A percentile compares a stretch with the other conserved stretches of the same genome.
Evolutionary conservation across 2,113 vertebrate genomes (phyloP).

Genomic region (Hippoglossus stenolepis): DNA sequence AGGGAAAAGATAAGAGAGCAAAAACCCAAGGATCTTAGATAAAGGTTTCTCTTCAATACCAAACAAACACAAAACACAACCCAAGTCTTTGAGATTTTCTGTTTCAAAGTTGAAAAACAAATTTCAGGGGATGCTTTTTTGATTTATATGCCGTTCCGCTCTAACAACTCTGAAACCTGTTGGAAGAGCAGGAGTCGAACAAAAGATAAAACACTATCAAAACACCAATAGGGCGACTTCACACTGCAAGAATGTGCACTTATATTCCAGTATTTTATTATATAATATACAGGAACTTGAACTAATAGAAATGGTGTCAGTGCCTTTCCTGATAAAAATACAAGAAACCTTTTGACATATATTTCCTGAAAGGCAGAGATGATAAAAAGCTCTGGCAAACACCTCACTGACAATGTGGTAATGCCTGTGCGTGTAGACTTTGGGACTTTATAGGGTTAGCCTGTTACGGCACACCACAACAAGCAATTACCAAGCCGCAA

Average conservation of each 20-base stretch:
- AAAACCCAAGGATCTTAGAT: constrained; percentile 39
- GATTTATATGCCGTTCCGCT: constrained; percentile 14
- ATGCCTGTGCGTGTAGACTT: constrained; percentile 21
- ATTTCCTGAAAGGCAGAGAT: constrained; percentile 36
- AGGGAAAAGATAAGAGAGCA: constrained; percentile 31
- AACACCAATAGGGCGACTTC: constrained; percentile 11
- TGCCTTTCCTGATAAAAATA: constrained; percentile 19
- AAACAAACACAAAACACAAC: constrained; percentile 23
- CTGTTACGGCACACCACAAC: constrained; percentile 44
- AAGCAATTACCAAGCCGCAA: constrained; percentile 29
- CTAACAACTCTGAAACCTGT: constrained; percentile 18
- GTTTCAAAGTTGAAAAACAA: constrained; percentile 37
- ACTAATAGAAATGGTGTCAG: constrained; percentile 1
- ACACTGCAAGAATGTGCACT: background rate
- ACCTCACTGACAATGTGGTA: constrained; percentile 39
- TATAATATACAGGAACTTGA: constrained; percentile 1
- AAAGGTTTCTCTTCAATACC: constrained; percentile 42
- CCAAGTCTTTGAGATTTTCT: constrained; percentile 39
- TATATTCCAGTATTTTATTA: background rate
- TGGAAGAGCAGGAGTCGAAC: constrained; percentile 10
- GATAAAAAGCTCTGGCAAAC: constrained; percentile 28
- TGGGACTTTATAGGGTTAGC: constrained; percentile 33
- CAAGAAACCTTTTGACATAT: background rate
- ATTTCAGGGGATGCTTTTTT: constrained; percentile 19
- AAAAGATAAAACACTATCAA: background rate